Base-by-base conservation (phyloP, 1,140 invertebrate species). In the Metopolophium dirhodum region DNA sequence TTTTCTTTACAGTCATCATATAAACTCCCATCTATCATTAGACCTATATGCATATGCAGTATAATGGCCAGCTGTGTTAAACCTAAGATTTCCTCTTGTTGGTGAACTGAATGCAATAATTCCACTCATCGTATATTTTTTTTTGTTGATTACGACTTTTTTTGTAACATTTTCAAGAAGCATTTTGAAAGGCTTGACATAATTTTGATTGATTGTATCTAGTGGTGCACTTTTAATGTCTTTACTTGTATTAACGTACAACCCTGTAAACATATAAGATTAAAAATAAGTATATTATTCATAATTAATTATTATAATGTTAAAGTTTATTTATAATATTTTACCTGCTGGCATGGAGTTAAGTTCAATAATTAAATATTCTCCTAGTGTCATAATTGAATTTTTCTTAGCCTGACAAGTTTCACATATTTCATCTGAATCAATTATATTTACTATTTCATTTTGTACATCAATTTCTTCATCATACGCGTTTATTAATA, bases 161-260 rank as follows among this genome's bases (percentile, higher is more conserved):
- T 82, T 82, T 20, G 35, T 22, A 35, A 82, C 20, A 82, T 82
- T 82, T 82, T 82, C n/a, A 7, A 82, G 77, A 82, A 4, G 20
- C 35, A 82, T 82, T 82, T 82, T 82, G 77, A 82, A 82, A 37
- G n/a, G 35, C 18, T 1, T 22, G 7, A 20, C 35, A 35, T 82
- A 82, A 82, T 82, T 82, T 82, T 82, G 77, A 82, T 82, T 82
- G 6, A 82, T 82, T 82, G n/a, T 82, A 82, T 35, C 77, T 20
- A 82, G 77, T 37, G 77, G n/a, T 37, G 77, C n/a, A 82, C 35
- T 82, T 82, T 82, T 35, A 37, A 82, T 37, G 37, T 37, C 18
- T 82, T 35, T 77, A 20, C 68, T 82, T 57, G 20, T 82, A 37
- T 82, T 35, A 82, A 18, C n/a, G 18, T 77, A 77, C 20, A 82